These are phyloP conservation scores for Hafferia zeledoni DNA, from an alignment of 2,797 vertebrate species.

Conservation along the genomic window DNA sequence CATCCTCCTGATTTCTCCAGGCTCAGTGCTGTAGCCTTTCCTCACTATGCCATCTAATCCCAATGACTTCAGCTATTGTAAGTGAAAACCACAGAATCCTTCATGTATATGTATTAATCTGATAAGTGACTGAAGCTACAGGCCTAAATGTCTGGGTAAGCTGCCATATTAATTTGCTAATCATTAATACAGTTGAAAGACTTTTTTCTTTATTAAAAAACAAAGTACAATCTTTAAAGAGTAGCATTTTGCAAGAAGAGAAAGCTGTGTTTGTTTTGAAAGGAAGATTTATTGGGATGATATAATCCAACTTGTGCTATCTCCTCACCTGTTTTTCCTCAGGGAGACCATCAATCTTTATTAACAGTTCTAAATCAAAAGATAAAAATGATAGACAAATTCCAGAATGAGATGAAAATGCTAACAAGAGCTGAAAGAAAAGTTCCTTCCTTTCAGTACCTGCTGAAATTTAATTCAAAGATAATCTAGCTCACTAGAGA, in stretches of 20 bases:
- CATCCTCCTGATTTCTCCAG: neutral
- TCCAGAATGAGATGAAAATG: slow-evolving; percentile 64
- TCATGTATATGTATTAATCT: slow-evolving; percentile 23
- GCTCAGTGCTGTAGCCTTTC: neutral
- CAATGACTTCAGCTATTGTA: neutral
- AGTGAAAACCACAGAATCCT: neutral
- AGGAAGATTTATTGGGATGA: slow-evolving; percentile 73
- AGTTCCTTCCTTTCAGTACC: slow-evolving; percentile 30
- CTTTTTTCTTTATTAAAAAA: slow-evolving; percentile 57
- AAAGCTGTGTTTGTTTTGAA: slow-evolving; percentile 74
- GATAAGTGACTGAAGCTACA: slow-evolving; percentile 50
- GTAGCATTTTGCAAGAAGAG: slow-evolving; percentile 55
- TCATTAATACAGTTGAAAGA: slow-evolving; percentile 51
- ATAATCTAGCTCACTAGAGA: neutral
- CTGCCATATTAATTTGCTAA: slow-evolving; percentile 48
- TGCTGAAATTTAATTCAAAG: slow-evolving; percentile 11
- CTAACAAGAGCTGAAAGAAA: slow-evolving; percentile 21
- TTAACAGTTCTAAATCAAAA: slow-evolving; percentile 67
- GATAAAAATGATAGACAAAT: slow-evolving; percentile 74
- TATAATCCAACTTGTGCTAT: slow-evolving; percentile 61
- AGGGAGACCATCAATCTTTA: slow-evolving; percentile 72
- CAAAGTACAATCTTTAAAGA: slow-evolving; percentile 31
- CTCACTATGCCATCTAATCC: neutral
- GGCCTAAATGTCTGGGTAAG: slow-evolving; percentile 27
- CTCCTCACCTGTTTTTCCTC: slow-evolving; percentile 80